Conservation (phyloP, 1,140 invertebrate genomes). For the Sycophaga agraensis region DNA sequence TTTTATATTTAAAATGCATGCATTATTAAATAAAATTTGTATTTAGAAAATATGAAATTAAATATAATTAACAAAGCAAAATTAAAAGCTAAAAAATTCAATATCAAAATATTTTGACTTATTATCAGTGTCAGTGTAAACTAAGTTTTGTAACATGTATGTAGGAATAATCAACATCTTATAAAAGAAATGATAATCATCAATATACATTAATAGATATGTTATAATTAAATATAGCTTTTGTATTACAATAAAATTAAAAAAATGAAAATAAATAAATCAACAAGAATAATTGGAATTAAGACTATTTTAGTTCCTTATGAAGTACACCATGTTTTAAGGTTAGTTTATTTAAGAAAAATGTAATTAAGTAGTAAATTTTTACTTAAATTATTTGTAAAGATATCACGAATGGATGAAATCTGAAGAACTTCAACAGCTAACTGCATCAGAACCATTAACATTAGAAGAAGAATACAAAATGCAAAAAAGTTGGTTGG, state of each 20-base stretch:
- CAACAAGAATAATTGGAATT: constrained; percentile 62
- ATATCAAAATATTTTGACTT: background rate
- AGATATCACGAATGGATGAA: constrained; percentile 95
- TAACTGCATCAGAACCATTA: constrained; percentile 88
- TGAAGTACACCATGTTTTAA: constrained; percentile 67
- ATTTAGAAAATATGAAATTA: no score
- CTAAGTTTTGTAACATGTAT: no score
- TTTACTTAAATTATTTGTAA: background rate
- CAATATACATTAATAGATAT: background rate
- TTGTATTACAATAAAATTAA: background rate
- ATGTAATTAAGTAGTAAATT: background rate
- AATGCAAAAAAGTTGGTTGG: constrained; percentile 87
- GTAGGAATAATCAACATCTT: no score
- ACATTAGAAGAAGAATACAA: constrained; percentile 82
- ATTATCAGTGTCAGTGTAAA: background rate
- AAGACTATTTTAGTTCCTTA: constrained; percentile 73
- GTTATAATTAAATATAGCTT: background rate
- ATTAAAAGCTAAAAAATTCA: background rate
- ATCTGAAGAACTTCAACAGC: constrained; percentile 72
- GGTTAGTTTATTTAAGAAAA: constrained; percentile 54
- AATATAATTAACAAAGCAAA: no score
- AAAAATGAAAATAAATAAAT: constrained; percentile 63
- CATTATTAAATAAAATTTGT: no score
- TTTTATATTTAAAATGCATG: no score
- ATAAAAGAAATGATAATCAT: no score